phyloP scores from a whole-genome alignment of 2,113 vertebrate genomes.

The Platysternon megacephalum region DNA sequence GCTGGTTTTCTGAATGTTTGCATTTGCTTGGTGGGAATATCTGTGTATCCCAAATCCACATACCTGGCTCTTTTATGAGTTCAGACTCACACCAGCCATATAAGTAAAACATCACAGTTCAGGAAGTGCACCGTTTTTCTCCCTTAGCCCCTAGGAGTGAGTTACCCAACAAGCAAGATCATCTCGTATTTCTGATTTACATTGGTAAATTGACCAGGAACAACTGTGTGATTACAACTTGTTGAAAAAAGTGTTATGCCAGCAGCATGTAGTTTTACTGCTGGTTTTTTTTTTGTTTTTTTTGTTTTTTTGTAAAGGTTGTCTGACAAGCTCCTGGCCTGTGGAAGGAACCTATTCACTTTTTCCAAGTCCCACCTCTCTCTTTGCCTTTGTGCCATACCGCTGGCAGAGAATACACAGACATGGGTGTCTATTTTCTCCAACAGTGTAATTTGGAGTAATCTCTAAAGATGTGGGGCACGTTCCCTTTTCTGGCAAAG shows the following conservation, averaged over 20 bases:
- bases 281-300: not conserved
- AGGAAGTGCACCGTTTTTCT: not conserved
- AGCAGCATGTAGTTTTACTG: too few relatives aligned
- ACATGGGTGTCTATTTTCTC: not conserved
- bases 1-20: not conserved
- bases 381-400: not conserved
- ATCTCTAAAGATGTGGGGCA: not conserved
- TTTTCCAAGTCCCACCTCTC: not conserved
- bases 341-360: not conserved
- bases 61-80: not conserved
- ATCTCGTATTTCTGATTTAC: not conserved
- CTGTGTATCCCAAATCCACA: not conserved
- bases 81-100: not conserved
- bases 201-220: not conserved
- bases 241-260: not conserved
- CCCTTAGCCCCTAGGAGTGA: too few relatives aligned
- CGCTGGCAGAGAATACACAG: not conserved
- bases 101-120: not conserved
- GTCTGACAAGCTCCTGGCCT: not conserved
- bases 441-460: not conserved
- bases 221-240: not conserved
- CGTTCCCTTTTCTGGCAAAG: not conserved
- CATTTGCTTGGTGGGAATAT: not conserved
- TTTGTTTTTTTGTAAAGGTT: not conserved
- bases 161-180: not conserved